phyloP scores from a whole-genome alignment of 1,140 invertebrate species.

The Nasonia vitripennis region DNA sequence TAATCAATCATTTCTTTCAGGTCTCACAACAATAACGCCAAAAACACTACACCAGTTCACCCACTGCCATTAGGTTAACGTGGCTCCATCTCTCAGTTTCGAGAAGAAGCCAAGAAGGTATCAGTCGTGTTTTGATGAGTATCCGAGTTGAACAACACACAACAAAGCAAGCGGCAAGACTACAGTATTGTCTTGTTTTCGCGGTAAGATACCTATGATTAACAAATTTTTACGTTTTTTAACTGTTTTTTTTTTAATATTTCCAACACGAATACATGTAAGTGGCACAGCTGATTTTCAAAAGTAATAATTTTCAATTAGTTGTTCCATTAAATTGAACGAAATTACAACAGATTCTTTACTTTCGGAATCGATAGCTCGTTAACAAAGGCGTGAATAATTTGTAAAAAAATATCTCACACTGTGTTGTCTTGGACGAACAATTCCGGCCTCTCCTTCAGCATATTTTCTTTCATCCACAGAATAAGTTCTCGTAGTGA shows the following conservation, averaged over 20 bases:
- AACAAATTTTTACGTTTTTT: neutral
- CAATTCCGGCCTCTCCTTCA: conserved; percentile 91
- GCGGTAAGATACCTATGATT: neutral
- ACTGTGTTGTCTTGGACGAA: conserved; percentile 90
- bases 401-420: conserved; percentile 74
- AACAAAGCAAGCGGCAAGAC: neutral
- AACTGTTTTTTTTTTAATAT: neutral
- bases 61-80: neutral
- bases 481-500: conserved; percentile 83
- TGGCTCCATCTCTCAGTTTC: conserved; percentile 44
- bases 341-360: neutral
- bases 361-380: too few relatives aligned
- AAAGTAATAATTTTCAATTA: too few relatives aligned
- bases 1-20: neutral
- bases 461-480: conserved; percentile 90
- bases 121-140: conserved; percentile 34
- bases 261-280: too few relatives aligned
- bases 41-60: neutral
- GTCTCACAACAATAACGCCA: neutral
- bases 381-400: too few relatives aligned
- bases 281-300: too few relatives aligned
- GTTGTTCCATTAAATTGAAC: neutral
- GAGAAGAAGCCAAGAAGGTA: neutral
- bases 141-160: neutral
- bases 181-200: neutral